Evolutionary conservation across 2,797 vertebrate genomes (phyloP), one percentile per base, ranked within the genome.

Genomic region (Epinephelus awoara): DNA sequence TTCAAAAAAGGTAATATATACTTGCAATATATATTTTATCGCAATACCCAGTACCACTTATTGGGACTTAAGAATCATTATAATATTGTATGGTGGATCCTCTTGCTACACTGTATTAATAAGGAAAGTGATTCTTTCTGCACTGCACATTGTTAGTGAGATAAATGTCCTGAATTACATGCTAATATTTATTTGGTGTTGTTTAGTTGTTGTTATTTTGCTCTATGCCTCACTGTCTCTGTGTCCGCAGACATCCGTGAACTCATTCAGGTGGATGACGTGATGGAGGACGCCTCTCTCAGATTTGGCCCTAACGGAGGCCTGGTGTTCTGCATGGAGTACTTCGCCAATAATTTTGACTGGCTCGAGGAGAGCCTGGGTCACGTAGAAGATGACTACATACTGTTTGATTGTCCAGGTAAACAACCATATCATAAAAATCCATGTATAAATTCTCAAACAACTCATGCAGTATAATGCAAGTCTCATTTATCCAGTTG

Each of bases 371-470:
- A 96, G 75, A 97, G 95, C 80, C 93, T 99, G 0, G 98, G 98
- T 17, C 98, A 99, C 0, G 93, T 97, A 1, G 98, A 99, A 67
- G 98, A 99, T 14, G 98, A 99, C 83, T 99, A 99, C 51, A 95
- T 99, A 65, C 92, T 99, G 61, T 99, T 99, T 21, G 98, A 99
- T 80, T 99, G 98, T 82, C 98, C 98, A 93, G 98, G 98, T 99
- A 88, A 90, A 88, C 15, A 14, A 8, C 34, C 34, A 34, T 8
- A 8, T 34, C 34, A 34, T 8, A 34, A 34, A 34, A 34, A 34
- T 8, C 34, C 34, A 34, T 34, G 34, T 34, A 34, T 8, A 34
- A 34, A 34, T 6, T 34, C 34, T 34, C 34, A 34, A 6, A 8
- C 34, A 8, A 34, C 34, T 34, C 34, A 34, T 34, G 34, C 34